phyloP scores from a whole-genome alignment of 2,888 invertebrate genomes.

The Helleia helle region DNA sequence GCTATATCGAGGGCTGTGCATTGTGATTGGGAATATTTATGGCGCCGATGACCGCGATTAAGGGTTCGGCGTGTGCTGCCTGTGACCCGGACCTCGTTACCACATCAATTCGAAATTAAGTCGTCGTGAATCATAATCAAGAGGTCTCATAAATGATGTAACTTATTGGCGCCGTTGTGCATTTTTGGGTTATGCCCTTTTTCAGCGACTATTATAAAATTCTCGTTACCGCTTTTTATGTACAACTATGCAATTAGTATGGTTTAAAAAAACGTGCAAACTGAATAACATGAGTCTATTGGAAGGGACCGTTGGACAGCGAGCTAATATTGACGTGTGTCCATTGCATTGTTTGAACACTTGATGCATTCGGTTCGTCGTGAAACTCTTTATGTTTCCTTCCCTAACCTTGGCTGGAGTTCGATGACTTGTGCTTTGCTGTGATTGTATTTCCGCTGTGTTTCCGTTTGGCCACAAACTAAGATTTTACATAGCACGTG shows the following conservation, averaged over 20 bases:
- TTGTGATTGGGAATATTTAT: background rate
- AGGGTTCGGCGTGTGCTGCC: slow-evolving; percentile 11
- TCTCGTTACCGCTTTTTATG: too few relatives aligned
- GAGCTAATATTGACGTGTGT: slow-evolving; percentile 46
- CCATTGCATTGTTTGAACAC: slow-evolving; percentile 50
- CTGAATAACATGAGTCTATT: too few relatives aligned
- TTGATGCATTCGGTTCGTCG: slow-evolving; percentile 46
- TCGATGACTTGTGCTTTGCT: slow-evolving; percentile 49
- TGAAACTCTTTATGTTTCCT: slow-evolving; percentile 42
- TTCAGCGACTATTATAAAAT: too few relatives aligned
- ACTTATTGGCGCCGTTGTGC: slow-evolving; percentile 18
- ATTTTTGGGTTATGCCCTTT: slow-evolving; percentile 7
- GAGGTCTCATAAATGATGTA: slow-evolving; percentile 34
- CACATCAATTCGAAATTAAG: slow-evolving; percentile 24
- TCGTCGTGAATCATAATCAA: slow-evolving; percentile 40
- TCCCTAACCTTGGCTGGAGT: slow-evolving; percentile 54
- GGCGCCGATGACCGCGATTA: background rate
- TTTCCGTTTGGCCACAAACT: slow-evolving; percentile 45
- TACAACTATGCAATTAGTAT: too few relatives aligned
- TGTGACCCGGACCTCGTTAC: slow-evolving; percentile 24
- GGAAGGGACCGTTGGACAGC: slow-evolving; percentile 17
- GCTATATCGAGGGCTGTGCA: background rate
- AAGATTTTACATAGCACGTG: slow-evolving; percentile 41
- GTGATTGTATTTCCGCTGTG: slow-evolving; percentile 58
- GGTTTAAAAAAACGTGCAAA: slow-evolving; percentile 19